Percentiles rank a stretch among this genome's conserved stretches.
These are phyloP conservation scores for Platysteira castanea DNA, from an alignment of 2,113 vertebrate genomes.

Conservation along the genomic window DNA sequence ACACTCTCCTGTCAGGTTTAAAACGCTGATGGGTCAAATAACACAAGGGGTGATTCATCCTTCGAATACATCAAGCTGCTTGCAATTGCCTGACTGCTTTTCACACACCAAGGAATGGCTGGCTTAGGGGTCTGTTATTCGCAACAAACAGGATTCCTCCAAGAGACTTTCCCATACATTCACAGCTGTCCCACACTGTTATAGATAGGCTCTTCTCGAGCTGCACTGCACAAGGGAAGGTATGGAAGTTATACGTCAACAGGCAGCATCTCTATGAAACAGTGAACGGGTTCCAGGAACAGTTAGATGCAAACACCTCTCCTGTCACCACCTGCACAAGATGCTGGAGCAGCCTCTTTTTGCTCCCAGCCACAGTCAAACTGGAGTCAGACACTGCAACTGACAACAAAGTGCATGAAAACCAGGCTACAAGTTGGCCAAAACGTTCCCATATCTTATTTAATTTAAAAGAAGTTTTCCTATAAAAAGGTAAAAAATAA, in stretches of 20 bases:
- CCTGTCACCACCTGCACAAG: background rate
- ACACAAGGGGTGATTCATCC: background rate
- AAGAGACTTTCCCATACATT: background rate
- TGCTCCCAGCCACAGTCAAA: background rate
- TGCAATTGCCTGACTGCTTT: background rate
- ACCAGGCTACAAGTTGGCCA: background rate
- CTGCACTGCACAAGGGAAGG: background rate
- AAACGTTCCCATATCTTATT: background rate
- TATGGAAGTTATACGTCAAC: background rate
- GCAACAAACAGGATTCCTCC: background rate
- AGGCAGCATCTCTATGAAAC: background rate
- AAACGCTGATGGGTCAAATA: slow-evolving; percentile 18
- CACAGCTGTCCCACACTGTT: background rate
- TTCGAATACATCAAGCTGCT: background rate
- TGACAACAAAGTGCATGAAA: background rate
- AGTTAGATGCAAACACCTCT: background rate
- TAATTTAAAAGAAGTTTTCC: background rate
- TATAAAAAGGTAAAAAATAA: background rate
- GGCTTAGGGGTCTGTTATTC: background rate
- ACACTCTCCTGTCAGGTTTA: background rate
- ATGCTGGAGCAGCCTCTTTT: background rate
- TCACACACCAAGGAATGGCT: background rate
- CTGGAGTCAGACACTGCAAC: background rate
- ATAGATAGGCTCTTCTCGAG: background rate
- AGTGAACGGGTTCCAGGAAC: background rate